Conservation (phyloP, 2,888 invertebrate genomes). For the Hypselothyrea guttata region DNA sequence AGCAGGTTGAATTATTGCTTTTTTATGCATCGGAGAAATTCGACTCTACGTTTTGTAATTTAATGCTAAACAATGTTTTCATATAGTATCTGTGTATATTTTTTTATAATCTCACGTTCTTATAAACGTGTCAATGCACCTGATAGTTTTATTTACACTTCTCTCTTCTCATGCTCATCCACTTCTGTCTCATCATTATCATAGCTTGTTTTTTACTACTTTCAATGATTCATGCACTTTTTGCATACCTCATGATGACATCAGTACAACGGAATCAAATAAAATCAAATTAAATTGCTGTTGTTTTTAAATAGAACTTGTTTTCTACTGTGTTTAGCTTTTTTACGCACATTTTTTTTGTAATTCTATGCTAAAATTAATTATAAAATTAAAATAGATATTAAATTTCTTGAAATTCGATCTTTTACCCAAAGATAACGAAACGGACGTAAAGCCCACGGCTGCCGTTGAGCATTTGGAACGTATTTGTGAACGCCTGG, state of each 20-base stretch:
- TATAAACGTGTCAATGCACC: slow-evolving; percentile 11
- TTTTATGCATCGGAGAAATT: no score
- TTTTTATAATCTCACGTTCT: neutral
- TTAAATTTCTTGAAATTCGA: neutral
- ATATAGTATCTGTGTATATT: no score
- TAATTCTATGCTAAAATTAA: neutral
- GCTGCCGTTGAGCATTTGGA: slow-evolving; percentile 86
- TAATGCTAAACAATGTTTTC: no score
- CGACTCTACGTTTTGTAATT: no score
- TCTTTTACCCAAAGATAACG: slow-evolving; percentile 73
- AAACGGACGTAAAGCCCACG: slow-evolving; percentile 83
- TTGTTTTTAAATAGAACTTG: slow-evolving; percentile 10
- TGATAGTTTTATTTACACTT: slow-evolving; percentile 13
- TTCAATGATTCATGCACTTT: slow-evolving; percentile 41
- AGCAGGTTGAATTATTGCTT: no score
- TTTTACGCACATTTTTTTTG: slow-evolving; percentile 39
- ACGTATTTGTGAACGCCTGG: slow-evolving; percentile 86
- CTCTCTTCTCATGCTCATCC: neutral
- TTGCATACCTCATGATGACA: slow-evolving; percentile 32
- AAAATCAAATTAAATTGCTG: neutral
- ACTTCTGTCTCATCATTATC: slow-evolving; percentile 11
- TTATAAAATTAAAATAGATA: neutral
- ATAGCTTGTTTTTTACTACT: slow-evolving; percentile 11
- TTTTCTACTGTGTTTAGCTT: slow-evolving; percentile 20
- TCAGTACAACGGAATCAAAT: slow-evolving; percentile 24